These are phyloP conservation scores for Pygathrix nemaeus DNA, from an alignment of 2,113 vertebrate species.

Conservation along the genomic window DNA sequence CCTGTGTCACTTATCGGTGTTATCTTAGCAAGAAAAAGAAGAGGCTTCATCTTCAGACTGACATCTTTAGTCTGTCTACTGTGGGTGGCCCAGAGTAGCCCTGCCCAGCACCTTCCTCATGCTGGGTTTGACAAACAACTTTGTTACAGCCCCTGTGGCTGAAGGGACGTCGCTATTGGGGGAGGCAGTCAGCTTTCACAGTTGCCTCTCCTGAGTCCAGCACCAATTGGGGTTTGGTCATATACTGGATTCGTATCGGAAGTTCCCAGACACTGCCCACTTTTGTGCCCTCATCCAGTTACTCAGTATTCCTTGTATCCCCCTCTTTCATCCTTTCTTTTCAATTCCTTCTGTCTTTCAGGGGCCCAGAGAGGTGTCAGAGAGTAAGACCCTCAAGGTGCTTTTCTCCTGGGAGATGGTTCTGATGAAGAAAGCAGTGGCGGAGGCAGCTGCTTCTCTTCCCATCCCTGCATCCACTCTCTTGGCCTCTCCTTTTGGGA, in stretches of 20 bases:
- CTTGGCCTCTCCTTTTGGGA: neutral
- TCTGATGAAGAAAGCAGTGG: neutral
- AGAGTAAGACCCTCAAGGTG: neutral
- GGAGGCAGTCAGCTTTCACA: neutral
- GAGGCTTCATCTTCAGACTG: neutral
- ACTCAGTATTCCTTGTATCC: neutral
- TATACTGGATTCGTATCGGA: neutral
- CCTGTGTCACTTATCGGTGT: neutral
- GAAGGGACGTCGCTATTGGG: neutral
- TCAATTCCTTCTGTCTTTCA: conserved; percentile 18
- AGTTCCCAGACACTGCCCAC: neutral
- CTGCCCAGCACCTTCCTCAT: neutral
- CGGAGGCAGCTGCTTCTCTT: neutral
- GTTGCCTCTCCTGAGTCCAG: neutral
- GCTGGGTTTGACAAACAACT: neutral
- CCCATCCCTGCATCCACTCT: neutral
- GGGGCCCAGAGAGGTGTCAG: neutral
- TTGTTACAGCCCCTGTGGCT: neutral
- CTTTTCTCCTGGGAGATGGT: neutral
- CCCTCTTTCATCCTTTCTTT: neutral
- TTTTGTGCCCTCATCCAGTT: neutral
- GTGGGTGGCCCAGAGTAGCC: neutral
- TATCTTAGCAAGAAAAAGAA: neutral
- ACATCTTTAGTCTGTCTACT: neutral
- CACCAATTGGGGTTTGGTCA: neutral